These are phyloP conservation scores for Tetranychus urticae DNA, from an alignment of 1,140 invertebrate species.

Conservation along the genomic window DNA sequence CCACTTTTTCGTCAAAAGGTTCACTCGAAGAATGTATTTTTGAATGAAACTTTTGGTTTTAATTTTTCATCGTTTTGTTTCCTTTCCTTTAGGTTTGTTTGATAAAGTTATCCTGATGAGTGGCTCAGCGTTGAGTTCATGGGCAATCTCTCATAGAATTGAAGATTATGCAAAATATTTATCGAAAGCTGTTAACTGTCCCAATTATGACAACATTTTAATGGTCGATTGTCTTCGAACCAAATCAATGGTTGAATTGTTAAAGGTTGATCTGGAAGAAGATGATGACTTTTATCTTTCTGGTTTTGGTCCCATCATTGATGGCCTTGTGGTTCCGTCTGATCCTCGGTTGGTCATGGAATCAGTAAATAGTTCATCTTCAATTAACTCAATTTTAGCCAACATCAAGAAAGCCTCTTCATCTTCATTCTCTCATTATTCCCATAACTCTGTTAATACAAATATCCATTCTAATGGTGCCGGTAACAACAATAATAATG, in stretches of 20 bases:
- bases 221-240: conserved; percentile 55
- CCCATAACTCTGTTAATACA: too few relatives aligned
- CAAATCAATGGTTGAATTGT: conserved; percentile 33
- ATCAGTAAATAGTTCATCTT: background rate
- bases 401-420: background rate
- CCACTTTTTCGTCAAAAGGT: too few relatives aligned
- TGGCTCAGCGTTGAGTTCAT: conserved; percentile 47
- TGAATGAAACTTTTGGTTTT: too few relatives aligned
- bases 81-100: conserved; percentile 30
- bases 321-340: conserved; percentile 30
- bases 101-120: conserved; percentile 47
- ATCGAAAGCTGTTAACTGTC: conserved; percentile 62
- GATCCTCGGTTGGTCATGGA: conserved; percentile 13
- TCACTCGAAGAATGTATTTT: too few relatives aligned
- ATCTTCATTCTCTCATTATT: too few relatives aligned
- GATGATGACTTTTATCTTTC: conserved; percentile 49
- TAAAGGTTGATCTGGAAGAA: conserved; percentile 4
- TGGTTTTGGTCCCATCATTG: conserved; percentile 66
- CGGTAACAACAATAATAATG: too few relatives aligned
- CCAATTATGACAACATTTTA: conserved; percentile 27
- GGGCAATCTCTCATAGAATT: conserved; percentile 30
- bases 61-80: too few relatives aligned
- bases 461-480: too few relatives aligned
- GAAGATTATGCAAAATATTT: conserved; percentile 27
- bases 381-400: background rate